Evolutionary conservation across 2,888 invertebrate genomes (phyloP), one percentile per base, ranked within the genome.

Genomic region (Ctenicera cuprea): DNA sequence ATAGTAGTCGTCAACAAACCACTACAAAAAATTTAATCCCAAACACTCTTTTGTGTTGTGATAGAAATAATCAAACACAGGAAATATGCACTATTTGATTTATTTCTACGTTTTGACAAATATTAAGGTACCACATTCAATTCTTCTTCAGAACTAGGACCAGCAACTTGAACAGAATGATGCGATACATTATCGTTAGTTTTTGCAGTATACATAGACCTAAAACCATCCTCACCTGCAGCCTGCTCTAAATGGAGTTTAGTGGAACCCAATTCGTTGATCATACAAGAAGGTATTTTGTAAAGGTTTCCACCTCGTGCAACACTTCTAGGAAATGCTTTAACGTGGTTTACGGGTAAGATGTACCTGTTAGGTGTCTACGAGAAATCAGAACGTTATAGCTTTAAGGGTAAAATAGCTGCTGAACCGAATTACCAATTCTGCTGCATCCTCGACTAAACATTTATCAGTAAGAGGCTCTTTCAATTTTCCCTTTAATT

Each of bases 241-340:
- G 5, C 33, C 0, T 50, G 26, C 4, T 50, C 50, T 8, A 26
- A 26, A 8, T 22, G 1, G 1, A 22, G 3, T 26, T 26, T 12
- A 0, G n/a, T 59, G 16, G 38, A 59, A n/a, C 59, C 59, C n/a
- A 59, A n/a, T 67, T 67, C 67, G 11, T 52, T 43, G 4, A 54
- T 3, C 16, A 57, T 37, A 11, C 67, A 67, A 26, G 54, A 43
- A 14, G 18, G 38, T 8, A 37, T 26, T n/a, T 41, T 67, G n/a
- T 67, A 57, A 20, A 67, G 11, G 22, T 57, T 37, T 9, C 5
- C 16, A n/a, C 33, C 12, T 12, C 9, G 12, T 1, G 30, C 12
- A 0, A 30, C 7, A 9, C 14, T 26, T 57, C 67, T 67, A 7
- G 67, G 67, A 20, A 67, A 67, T 0, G 18, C 2, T 16, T 18